Conservation (phyloP, 2,113 vertebrate species). For the Fregata magnificens region DNA sequence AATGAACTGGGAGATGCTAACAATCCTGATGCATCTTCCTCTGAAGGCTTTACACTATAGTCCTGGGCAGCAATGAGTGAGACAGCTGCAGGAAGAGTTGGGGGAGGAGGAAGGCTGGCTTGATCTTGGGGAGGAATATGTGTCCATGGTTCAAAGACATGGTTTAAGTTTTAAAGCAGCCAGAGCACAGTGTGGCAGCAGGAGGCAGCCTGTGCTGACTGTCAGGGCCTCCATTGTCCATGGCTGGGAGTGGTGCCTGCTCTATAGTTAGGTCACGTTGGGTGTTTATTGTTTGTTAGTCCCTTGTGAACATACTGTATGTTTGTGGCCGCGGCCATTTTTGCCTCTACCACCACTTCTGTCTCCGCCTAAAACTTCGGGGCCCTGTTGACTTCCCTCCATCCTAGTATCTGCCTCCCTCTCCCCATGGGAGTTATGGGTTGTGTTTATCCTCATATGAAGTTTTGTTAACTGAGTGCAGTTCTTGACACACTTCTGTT, state of each 20-base stretch:
- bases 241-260: neutral
- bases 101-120: neutral
- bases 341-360: neutral
- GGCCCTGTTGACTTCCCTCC: neutral
- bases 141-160: neutral
- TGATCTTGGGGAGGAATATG: neutral
- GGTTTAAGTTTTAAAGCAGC: neutral
- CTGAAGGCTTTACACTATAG: neutral
- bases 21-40: neutral
- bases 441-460: neutral
- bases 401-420: neutral
- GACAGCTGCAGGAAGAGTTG: neutral
- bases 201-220: neutral
- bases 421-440: rapidly evolving
- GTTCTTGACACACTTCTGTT: neutral
- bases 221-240: neutral
- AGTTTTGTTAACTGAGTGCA: neutral
- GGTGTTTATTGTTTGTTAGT: neutral
- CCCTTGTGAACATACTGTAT: neutral
- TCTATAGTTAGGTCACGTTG: neutral
- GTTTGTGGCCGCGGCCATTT: neutral
- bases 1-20: neutral
- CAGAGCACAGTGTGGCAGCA: neutral
- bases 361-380: neutral
- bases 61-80: neutral